Evolutionary conservation across 37 sponge, comb jelly and placozoan species (phyloP), one percentile per base, ranked within the genome.

Genomic region (Halichondria panicea): DNA sequence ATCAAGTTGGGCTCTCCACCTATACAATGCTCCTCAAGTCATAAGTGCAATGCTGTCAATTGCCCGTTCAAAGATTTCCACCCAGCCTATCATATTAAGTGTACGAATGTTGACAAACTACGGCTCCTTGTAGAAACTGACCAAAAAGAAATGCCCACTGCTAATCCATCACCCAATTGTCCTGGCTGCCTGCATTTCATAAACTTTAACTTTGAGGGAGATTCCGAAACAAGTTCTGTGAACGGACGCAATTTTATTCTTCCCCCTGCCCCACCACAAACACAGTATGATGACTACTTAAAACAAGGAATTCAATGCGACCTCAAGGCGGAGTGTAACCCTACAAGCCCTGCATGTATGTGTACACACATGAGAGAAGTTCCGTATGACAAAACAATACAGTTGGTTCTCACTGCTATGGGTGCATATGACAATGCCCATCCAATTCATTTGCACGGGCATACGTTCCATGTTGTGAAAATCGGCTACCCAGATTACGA

Each of bases 1-100:
- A 70, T 80, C 50, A 67, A 66, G 12, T 21, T 25, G 52, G 58
- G 36, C n/a, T 80, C 85, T 3, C 4, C 54, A 4, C 63, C 41
- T n/a, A 43, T 24, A 31, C 35, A 40, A 21, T 77, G 79, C 57
- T 13, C 24, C 57, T 13, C 24, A 4, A 39, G 7, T 9, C 21
- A 57, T 8, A 50, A 59, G 28, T 88, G 88, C 57, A 35, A 44
- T 5, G 82, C 74, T 18, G 71, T 77, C 2, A 88, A 88, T 63
- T 88, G 89, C 58, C 89, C 89, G 13, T 88, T 88, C 30, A 21
- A 71, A 63, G 27, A 33, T 9, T 88, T 74, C 34, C 77, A 53
- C 28, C 45, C 79, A 41, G 11, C 44, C 2, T 78, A 82, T 32
- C 32, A 66, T 39, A 82, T 71, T 37, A 52, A 24, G 19, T 88